Percentiles rank a stretch among this genome's conserved stretches.
Evolutionary conservation across 2,888 invertebrate genomes (phyloP).

Genomic region (Drosophila imparisetae): DNA sequence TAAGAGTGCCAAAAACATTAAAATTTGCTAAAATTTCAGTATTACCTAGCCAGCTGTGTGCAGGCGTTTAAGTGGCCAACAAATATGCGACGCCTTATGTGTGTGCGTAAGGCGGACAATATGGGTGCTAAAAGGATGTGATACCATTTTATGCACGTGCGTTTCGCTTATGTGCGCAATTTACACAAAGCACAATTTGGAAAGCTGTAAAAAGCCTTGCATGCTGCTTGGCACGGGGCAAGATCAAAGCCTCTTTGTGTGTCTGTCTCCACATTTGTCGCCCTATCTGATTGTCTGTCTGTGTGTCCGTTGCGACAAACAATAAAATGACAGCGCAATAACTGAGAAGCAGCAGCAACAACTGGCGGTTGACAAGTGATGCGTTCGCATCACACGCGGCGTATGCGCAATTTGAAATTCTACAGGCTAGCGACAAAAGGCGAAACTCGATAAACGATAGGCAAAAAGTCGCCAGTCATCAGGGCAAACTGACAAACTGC

Average conservation of each 20-base stretch:
- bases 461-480: slow-evolving; percentile 50
- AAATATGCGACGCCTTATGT: slow-evolving; percentile 31
- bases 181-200: slow-evolving; percentile 31
- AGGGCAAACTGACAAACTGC: slow-evolving; percentile 47
- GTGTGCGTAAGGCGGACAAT: slow-evolving; percentile 2
- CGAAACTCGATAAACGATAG: slow-evolving; percentile 22
- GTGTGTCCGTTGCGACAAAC: slow-evolving; percentile 44
- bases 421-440: slow-evolving; percentile 14
- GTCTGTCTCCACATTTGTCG: slow-evolving; percentile 9
- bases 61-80: slow-evolving; percentile 36
- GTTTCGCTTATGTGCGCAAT: slow-evolving; percentile 47
- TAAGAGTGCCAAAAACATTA: slow-evolving; percentile 23
- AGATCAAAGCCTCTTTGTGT: slow-evolving; percentile 58
- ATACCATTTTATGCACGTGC: slow-evolving; percentile 68
- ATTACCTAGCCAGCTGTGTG: slow-evolving; percentile 20
- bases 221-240: slow-evolving; percentile 43
- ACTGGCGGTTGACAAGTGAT: slow-evolving; percentile 59
- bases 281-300: slow-evolving; percentile 1
- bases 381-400: slow-evolving; percentile 56
- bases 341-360: slow-evolving; percentile 40
- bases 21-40: slow-evolving; percentile 34
- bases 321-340: slow-evolving; percentile 73
- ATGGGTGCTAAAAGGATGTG: slow-evolving; percentile 35
- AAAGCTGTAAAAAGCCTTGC: slow-evolving; percentile 62
- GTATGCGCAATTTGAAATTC: slow-evolving; percentile 61